Conservation (phyloP, 2,113 vertebrate genomes). For the Elaphurus davidianus region DNA sequence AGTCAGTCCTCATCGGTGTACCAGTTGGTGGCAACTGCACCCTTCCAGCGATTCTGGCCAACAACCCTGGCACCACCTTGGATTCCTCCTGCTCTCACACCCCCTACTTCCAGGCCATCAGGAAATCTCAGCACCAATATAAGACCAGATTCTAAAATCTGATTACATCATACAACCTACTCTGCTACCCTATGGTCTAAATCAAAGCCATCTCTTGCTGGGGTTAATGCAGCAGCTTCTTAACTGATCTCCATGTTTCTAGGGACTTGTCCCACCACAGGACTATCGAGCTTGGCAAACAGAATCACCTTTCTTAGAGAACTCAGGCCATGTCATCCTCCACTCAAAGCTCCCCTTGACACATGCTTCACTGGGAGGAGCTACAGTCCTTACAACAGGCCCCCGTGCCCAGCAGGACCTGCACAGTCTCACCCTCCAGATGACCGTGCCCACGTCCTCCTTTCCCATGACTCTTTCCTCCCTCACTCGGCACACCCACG, state of each 20-base stretch:
- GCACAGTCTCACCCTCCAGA: neutral
- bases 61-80: neutral
- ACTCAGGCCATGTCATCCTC: neutral
- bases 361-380: neutral
- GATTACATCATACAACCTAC: neutral
- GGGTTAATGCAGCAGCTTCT: neutral
- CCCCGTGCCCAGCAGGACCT: fast-evolving
- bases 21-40: neutral
- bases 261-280: neutral
- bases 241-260: neutral
- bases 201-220: neutral
- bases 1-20: no score
- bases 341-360: neutral
- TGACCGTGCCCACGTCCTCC: neutral
- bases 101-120: neutral
- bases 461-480: neutral
- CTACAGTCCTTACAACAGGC: neutral
- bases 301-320: neutral
- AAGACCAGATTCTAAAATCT: neutral
- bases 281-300: neutral
- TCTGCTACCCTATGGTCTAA: neutral
- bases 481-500: neutral
- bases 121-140: neutral
- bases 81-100: neutral
- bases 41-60: neutral